phyloP scores from a whole-genome alignment of 2,113 vertebrate species.

The Chamaea fasciata region DNA sequence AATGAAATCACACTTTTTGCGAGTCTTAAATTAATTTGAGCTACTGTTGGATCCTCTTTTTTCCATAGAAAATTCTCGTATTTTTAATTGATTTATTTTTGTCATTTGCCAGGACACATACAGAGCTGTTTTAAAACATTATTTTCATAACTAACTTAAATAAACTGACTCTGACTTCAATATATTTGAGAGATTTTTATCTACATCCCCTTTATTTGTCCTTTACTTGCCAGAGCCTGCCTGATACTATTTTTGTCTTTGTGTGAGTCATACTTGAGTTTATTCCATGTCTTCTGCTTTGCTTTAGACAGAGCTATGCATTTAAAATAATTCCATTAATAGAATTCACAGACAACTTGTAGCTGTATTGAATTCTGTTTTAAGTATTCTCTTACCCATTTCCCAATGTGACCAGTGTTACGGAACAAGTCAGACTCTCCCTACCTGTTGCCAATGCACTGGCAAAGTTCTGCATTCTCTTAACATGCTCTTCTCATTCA shows the following conservation, averaged over 20 bases:
- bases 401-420: not conserved
- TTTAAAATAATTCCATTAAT: not conserved
- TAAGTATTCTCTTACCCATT: not conserved
- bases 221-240: not conserved
- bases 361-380: not conserved
- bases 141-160: not conserved
- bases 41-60: not conserved
- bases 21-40: not conserved
- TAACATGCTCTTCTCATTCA: not conserved
- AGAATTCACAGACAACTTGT: not conserved
- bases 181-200: not conserved
- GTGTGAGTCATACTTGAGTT: conserved; percentile 4
- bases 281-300: not conserved
- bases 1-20: not conserved
- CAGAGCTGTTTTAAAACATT: not conserved
- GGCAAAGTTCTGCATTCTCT: not conserved
- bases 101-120: not conserved
- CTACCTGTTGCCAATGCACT: not conserved
- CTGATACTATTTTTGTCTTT: conserved; percentile 21
- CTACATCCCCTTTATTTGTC: not conserved
- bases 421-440: not conserved
- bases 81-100: not conserved
- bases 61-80: not conserved
- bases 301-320: not conserved
- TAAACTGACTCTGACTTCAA: not conserved